Evolutionary conservation across 2,113 vertebrate species (phyloP), one percentile per base, ranked within the genome.

Genomic region (Thomomys bottae): DNA sequence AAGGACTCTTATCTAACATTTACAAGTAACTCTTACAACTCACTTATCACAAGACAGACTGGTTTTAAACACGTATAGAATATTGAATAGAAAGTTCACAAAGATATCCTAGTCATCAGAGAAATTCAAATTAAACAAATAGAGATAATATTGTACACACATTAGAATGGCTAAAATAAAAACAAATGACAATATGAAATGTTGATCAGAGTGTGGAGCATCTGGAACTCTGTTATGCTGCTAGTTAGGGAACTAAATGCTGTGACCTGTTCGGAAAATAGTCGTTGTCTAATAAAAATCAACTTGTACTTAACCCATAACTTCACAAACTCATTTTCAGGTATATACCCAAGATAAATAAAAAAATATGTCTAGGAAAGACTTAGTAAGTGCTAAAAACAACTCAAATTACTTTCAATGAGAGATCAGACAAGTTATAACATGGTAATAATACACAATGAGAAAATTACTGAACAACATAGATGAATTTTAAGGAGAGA

Each of bases 51-150:
- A 66, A 81, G 30, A 64, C 8, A 75, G 80, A 9, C 23, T n/a
- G 87, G 3, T 68, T 68, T 87, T 57, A 10, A 36, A 77, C 70
- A 90, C 15, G 24, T 7, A 30, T 3, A 23, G n/a, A 76, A 59
- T 9, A 82, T 59, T 85, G n/a, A 87, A 49, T 5, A 79, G 64
- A 63, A 91, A 78, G 45, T 77, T 86, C 38, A 77, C 21, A 89
- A 72, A 67, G 23, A 34, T 36, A 84, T 40, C 18, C 18, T 45
- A 40, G 36, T 71, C 30, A 73, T 28, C n/a, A 92, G 3, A 24
- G 45, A 68, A 84, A 57, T 57, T 57, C 42, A 93, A 91, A 88
- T 79, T 49, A 75, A 86, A 75, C 26, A 18, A 45, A 67, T 30
- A 18, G 34, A 32, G 6, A 57, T 67, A 34, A 72, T 64, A n/a